Evolutionary conservation across 2,113 vertebrate genomes (phyloP).

Genomic region (Holacanthus passer): DNA sequence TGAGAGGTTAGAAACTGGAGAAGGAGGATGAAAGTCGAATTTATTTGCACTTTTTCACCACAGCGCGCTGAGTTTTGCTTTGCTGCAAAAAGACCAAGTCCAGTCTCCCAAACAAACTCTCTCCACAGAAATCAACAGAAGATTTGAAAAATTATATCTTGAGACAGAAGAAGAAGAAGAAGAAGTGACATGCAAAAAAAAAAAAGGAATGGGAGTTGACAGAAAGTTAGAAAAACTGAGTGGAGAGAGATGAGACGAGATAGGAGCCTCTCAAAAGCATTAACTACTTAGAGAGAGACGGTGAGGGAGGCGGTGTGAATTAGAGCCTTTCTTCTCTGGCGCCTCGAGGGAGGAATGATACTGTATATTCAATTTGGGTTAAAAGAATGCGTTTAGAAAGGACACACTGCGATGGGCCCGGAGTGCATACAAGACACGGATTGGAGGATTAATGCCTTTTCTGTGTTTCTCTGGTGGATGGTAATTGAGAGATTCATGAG

Average conservation of each 20-base stretch:
- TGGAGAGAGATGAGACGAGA: conserved; percentile 42
- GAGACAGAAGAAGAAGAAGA: too few species aligned
- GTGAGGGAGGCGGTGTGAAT: conserved; percentile 57
- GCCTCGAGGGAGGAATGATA: conserved; percentile 70
- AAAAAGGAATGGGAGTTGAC: not conserved
- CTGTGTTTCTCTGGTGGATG: conserved; percentile 58
- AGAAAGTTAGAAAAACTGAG: conserved; percentile 20
- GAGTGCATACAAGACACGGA: conserved; percentile 47
- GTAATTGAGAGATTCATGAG: conserved; percentile 66
- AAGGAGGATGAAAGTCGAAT: not conserved
- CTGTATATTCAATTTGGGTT: conserved; percentile 75
- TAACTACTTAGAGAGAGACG: conserved; percentile 57
- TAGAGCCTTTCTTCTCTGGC: conserved; percentile 57
- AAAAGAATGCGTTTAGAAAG: conserved; percentile 74
- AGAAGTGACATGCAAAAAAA: conserved; percentile 3
- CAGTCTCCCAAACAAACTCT: not conserved
- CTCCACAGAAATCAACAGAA: not conserved
- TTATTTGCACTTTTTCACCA: not conserved
- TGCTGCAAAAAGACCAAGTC: not conserved
- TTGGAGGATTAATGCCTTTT: conserved; percentile 50
- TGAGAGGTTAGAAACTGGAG: not conserved
- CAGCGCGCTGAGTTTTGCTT: not conserved
- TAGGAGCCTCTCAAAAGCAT: conserved; percentile 54
- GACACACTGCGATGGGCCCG: conserved; percentile 44
- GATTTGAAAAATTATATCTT: not conserved